These are phyloP conservation scores for Hesperophylax magnus DNA, from an alignment of 1,140 invertebrate genomes.

Conservation along the genomic window DNA sequence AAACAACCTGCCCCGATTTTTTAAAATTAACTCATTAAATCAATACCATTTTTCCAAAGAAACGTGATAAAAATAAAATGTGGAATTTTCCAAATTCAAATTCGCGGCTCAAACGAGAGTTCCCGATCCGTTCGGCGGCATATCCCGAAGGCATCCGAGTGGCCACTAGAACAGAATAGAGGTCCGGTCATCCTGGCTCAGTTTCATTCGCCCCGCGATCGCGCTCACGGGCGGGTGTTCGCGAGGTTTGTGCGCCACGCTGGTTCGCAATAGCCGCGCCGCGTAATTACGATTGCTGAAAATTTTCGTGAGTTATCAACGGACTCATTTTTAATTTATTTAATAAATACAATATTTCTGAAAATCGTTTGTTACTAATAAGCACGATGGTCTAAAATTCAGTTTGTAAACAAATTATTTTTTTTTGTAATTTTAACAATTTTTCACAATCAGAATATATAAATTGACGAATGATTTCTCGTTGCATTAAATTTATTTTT, in stretches of 20 bases:
- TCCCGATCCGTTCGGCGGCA: not conserved
- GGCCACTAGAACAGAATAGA: constrained; percentile 10
- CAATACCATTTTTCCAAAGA: not conserved
- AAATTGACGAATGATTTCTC: too few relatives aligned
- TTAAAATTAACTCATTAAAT: not conserved
- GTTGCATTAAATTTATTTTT: too few relatives aligned
- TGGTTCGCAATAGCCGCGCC: not conserved
- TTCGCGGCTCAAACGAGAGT: not conserved
- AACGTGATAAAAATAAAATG: not conserved
- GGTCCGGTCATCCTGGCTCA: constrained; percentile 14
- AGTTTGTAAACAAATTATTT: too few relatives aligned
- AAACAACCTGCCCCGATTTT: too few relatives aligned
- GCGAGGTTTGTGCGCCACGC: not conserved
- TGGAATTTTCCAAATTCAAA: not conserved
- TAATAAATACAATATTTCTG: too few relatives aligned
- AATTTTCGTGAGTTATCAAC: not conserved
- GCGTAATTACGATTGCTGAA: constrained; percentile 9
- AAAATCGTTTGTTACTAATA: too few relatives aligned
- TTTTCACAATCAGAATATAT: too few relatives aligned
- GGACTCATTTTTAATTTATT: too few relatives aligned
- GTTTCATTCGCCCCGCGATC: constrained; percentile 47
- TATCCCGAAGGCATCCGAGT: constrained; percentile 9
- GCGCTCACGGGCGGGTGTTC: constrained; percentile 36
- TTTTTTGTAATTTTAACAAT: too few relatives aligned
- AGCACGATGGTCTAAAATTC: too few relatives aligned